Conservation (phyloP, 2,797 vertebrate species). For the Gadopsis bispinosus region DNA sequence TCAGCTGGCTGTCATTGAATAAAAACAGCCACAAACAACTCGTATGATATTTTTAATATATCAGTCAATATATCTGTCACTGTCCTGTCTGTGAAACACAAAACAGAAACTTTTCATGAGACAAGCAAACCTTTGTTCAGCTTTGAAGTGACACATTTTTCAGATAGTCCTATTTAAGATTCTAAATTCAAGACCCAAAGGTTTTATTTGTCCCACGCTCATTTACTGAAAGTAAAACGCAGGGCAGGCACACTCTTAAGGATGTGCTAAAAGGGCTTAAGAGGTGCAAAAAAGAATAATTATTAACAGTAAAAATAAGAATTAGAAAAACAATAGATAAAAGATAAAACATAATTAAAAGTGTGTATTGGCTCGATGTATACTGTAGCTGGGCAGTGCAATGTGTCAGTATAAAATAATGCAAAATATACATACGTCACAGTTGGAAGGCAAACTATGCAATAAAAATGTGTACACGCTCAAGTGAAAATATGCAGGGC, state of each 20-base stretch:
- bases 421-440: neutral
- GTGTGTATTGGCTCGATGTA: too few relatives aligned
- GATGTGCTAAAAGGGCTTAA: neutral
- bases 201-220: neutral
- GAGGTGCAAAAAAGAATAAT: neutral
- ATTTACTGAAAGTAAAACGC: neutral
- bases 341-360: neutral
- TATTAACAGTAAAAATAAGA: neutral
- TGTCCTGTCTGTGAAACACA: neutral
- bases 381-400: too few relatives aligned
- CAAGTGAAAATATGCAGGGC: neutral
- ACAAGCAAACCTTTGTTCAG: neutral
- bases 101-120: neutral
- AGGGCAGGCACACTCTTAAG: neutral
- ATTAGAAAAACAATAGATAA: neutral
- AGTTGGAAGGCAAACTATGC: neutral
- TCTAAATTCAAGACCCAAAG: neutral
- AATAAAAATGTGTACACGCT: neutral
- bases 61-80: too few relatives aligned
- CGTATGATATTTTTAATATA: neutral
- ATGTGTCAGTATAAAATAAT: neutral
- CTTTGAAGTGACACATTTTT: neutral
- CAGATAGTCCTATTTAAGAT: neutral
- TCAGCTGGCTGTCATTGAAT: too few relatives aligned
- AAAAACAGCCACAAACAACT: slow-evolving; percentile 1